A percentile compares a stretch with the other conserved stretches of the same genome.
Conservation (phyloP, 2,888 invertebrate genomes). For the Chloroclystis v-ata region DNA sequence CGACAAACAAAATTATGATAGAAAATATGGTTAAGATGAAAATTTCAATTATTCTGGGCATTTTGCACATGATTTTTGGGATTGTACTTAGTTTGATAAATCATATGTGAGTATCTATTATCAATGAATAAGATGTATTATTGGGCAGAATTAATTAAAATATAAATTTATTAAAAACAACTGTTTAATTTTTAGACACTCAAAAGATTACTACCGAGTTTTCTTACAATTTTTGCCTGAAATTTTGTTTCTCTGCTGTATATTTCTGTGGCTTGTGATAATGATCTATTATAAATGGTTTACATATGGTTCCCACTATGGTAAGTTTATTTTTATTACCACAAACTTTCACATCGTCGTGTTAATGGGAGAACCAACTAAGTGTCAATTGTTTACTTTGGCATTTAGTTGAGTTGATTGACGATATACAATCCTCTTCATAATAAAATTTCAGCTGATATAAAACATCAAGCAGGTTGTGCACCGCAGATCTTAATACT, state of each 20-base stretch:
- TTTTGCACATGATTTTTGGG: conserved; percentile 96
- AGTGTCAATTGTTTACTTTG: no score
- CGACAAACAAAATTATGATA: conserved; percentile 91
- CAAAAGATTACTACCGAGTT: conserved; percentile 78
- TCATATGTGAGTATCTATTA: conserved; percentile 74
- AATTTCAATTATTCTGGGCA: conserved; percentile 93
- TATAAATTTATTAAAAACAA: not conserved
- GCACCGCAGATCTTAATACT: conserved; percentile 87
- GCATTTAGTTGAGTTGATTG: no score
- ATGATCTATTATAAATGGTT: conserved; percentile 94
- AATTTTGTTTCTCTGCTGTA: conserved; percentile 87
- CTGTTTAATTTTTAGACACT: conserved; percentile 73
- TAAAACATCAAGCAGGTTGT: conserved; percentile 56
- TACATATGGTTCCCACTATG: conserved; percentile 63
- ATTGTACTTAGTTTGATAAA: conserved; percentile 85
- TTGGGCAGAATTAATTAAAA: not conserved
- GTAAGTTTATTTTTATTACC: conserved; percentile 34
- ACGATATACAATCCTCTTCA: no score
- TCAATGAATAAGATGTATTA: not conserved
- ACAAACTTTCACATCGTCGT: not conserved
- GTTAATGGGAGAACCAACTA: not conserved
- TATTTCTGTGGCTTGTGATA: conserved; percentile 92
- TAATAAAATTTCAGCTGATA: conserved; percentile 7
- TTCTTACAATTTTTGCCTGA: conserved; percentile 93
- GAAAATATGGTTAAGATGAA: conserved; percentile 97